Percentiles rank a stretch among this genome's conserved stretches.
phyloP scores from a whole-genome alignment of 2,888 invertebrate genomes.

The Vannuccia rotundouncinata region DNA sequence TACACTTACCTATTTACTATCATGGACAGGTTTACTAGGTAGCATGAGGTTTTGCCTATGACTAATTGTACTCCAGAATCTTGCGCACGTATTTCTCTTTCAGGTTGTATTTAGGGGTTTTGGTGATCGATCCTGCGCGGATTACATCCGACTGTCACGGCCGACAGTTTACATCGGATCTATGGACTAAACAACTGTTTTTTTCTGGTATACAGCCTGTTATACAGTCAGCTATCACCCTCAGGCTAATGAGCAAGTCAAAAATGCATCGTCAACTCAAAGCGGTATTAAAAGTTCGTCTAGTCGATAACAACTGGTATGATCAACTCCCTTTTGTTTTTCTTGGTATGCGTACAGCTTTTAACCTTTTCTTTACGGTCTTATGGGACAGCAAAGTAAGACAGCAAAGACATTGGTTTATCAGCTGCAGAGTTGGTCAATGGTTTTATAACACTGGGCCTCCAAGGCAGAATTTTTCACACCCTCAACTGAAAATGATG shows the following conservation, averaged over 20 bases:
- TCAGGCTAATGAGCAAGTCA: not conserved
- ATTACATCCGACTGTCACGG: constrained; percentile 14
- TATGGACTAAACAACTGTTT: not conserved
- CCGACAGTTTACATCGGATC: not conserved
- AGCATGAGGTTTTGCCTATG: not conserved
- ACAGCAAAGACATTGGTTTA: not conserved
- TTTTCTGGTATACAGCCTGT: not conserved
- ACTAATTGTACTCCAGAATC: not conserved
- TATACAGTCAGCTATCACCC: not conserved
- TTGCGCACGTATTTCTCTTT: not conserved
- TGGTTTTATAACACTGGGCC: not conserved
- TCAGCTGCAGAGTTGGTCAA: not conserved
- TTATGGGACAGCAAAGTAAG: too few species aligned
- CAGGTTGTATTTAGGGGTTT: not conserved
- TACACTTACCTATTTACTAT: not conserved
- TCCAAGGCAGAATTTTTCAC: not conserved
- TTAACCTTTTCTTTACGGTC: too few species aligned
- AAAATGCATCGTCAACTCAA: not conserved
- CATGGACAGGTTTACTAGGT: constrained; percentile 24
- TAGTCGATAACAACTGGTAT: not conserved
- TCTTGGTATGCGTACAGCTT: constrained; percentile 6
- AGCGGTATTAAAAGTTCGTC: not conserved
- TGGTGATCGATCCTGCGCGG: not conserved
- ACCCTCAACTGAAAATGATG: not conserved
- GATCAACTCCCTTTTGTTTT: not conserved